Evolutionary conservation across 2,888 invertebrate species (phyloP).

Genomic region (Toxonevra muliebris): DNA sequence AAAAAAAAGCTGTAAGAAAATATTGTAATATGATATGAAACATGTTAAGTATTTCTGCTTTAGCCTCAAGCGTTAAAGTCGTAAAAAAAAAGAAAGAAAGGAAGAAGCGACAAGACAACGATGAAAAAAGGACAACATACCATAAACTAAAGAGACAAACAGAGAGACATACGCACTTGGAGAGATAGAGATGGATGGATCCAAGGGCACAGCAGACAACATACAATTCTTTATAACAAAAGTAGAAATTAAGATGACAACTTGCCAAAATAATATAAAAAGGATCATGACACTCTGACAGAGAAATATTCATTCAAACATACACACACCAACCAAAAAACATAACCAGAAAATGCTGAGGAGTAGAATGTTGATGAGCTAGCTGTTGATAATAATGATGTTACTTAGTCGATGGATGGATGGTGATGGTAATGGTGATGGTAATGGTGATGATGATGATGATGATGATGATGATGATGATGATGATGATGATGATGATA

Average conservation of each 20-base stretch:
- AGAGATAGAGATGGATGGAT: not conserved
- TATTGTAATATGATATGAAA: slow-evolving; percentile 9
- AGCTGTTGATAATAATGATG: too few relatives aligned
- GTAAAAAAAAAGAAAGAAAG: not conserved
- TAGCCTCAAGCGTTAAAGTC: not conserved
- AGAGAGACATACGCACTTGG: not conserved
- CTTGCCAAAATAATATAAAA: slow-evolving; percentile 7
- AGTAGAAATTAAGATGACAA: slow-evolving; percentile 3
- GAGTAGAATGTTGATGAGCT: too few relatives aligned
- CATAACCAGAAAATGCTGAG: not conserved
- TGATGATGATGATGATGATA: too few relatives aligned
- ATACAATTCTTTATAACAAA: not conserved
- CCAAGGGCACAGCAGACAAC: not conserved
- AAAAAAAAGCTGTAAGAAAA: not conserved
- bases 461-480: too few relatives aligned
- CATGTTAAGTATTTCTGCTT: not conserved
- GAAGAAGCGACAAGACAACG: too few relatives aligned
- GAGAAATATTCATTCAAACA: not conserved
- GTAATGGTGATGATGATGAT: too few relatives aligned
- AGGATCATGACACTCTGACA: slow-evolving; percentile 1
- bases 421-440: too few relatives aligned
- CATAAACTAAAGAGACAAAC: not conserved
- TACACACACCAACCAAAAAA: not conserved
- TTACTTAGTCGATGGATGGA: too few relatives aligned
- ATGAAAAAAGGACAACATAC: too few relatives aligned